Percentiles rank a stretch among this genome's conserved stretches.
These are phyloP conservation scores for Pocillopora meandrina DNA, from an alignment of 92 coral and sea anemone genomes.

Conservation along the genomic window DNA sequence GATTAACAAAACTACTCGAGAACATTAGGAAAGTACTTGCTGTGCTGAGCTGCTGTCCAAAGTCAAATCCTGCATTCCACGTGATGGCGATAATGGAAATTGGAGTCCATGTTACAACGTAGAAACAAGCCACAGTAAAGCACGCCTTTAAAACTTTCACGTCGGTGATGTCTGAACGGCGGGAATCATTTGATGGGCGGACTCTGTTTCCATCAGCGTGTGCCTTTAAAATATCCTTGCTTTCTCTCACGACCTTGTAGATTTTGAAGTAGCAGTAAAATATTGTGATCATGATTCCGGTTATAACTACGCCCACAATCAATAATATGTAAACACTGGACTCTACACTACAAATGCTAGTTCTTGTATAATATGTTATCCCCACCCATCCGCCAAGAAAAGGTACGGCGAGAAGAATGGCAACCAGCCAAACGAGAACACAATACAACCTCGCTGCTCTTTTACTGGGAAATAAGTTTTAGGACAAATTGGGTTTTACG, in stretches of 20 bases:
- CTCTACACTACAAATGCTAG: slow-evolving; percentile 52
- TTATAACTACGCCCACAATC: slow-evolving; percentile 35
- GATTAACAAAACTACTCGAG: too few relatives aligned
- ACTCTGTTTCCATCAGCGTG: not conserved
- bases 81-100: too few relatives aligned
- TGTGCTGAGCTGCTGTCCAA: too few relatives aligned
- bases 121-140: not conserved
- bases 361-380: slow-evolving; percentile 35
- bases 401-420: slow-evolving; percentile 51
- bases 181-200: not conserved
- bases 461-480: not conserved
- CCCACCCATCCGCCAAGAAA: slow-evolving; percentile 65
- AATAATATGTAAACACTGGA: slow-evolving; percentile 45
- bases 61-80: too few relatives aligned
- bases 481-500: too few relatives aligned
- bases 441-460: slow-evolving; percentile 37
- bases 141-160: too few relatives aligned
- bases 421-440: slow-evolving; percentile 48
- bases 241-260: slow-evolving; percentile 37
- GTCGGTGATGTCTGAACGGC: too few relatives aligned
- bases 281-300: slow-evolving; percentile 22
- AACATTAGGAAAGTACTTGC: too few relatives aligned
- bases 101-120: too few relatives aligned
- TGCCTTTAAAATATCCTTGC: slow-evolving; percentile 18
- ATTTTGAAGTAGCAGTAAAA: slow-evolving; percentile 50